Base-by-base conservation (phyloP, 2,113 vertebrate species). In the Mormyrus iriodes region DNA sequence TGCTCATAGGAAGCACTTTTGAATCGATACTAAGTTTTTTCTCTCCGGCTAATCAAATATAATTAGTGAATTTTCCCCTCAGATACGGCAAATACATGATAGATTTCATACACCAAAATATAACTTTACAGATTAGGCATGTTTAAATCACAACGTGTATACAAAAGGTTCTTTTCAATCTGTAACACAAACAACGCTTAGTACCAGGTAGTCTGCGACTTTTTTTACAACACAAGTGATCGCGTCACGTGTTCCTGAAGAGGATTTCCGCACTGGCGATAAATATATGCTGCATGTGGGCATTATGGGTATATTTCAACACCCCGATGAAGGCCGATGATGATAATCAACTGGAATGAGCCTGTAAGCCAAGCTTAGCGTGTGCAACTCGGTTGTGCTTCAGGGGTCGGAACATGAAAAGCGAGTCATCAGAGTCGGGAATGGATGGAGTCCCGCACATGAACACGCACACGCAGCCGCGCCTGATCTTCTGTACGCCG, bases 241-340 rank as follows among this genome's bases (percentile, higher is more conserved):
- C 21, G 10, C 39, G 9, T 84, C 19, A n/a, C 82, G 10, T 84
- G 82, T 46, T 84, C 24, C 44, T n/a, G 44, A 13, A 48, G 48
- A 21, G 19, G 21, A 84, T 44, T 48, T 44, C 42, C 0, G 44
- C 82, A 46, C 0, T 17, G 21, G 19, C 10, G 39, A 84, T 84
- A 24, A 46, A 46, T 42, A 46, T 19, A 84, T 84, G 42, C 10
- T 6, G 21, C 73, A 84, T 84, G 9, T 48, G 19, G 85, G 85
- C n/a, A 86, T 86, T 31, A 86, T 53, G 85, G 27, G 10, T 52
- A 86, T 86, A 51, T 86, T 86, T 86, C 85, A 86, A 31, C 49
- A 39, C 51, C 24, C 19, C 48, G 27, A 86, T 42, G 85, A 53
- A 86, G 85, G 85, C 48, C 15, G 51, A 35, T 86, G 27, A 53